Evolutionary conservation across 2,113 vertebrate genomes (phyloP).

Genomic region (Hylia prasina): DNA sequence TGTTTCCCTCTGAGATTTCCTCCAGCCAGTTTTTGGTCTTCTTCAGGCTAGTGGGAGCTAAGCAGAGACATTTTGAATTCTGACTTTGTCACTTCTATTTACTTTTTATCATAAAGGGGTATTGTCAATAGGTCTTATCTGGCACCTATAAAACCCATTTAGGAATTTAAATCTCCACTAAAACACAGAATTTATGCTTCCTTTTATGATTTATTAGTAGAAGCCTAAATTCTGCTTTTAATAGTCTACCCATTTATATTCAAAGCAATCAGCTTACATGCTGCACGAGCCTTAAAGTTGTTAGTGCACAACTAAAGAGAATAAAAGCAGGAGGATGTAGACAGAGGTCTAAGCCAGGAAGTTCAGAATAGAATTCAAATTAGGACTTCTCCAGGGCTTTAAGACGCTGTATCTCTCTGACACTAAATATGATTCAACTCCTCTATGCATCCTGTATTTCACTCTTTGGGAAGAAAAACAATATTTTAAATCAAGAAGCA

Average conservation of each 20-base stretch:
- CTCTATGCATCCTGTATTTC: background rate
- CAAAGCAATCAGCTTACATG: slow-evolving; percentile 47
- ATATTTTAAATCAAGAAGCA: background rate
- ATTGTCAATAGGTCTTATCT: slow-evolving; percentile 67
- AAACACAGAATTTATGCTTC: slow-evolving; percentile 55
- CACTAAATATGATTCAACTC: background rate
- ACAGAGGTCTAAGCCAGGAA: background rate
- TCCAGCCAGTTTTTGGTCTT: slow-evolving; percentile 20
- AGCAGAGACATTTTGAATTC: slow-evolving; percentile 53
- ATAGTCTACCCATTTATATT: slow-evolving; percentile 45
- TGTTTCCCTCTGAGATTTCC: slow-evolving; percentile 41
- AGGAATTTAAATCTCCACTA: slow-evolving; percentile 67
- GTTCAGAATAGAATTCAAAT: slow-evolving; percentile 35
- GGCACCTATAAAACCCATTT: slow-evolving; percentile 66
- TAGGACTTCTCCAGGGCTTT: background rate
- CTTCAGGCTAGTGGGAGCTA: slow-evolving; percentile 23
- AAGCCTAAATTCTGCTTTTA: slow-evolving; percentile 55
- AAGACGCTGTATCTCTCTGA: background rate
- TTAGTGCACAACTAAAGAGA: slow-evolving; percentile 35
- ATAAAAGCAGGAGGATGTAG: slow-evolving; percentile 17
- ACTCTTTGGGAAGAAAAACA: background rate
- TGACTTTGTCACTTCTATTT: slow-evolving; percentile 66
- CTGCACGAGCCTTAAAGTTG: slow-evolving; percentile 28
- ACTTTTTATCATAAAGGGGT: slow-evolving; percentile 63
- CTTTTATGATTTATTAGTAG: slow-evolving; percentile 67